Percentiles rank a stretch among this genome's conserved stretches.
Conservation (phyloP, 2,113 vertebrate species). For the Sialia sialis region DNA sequence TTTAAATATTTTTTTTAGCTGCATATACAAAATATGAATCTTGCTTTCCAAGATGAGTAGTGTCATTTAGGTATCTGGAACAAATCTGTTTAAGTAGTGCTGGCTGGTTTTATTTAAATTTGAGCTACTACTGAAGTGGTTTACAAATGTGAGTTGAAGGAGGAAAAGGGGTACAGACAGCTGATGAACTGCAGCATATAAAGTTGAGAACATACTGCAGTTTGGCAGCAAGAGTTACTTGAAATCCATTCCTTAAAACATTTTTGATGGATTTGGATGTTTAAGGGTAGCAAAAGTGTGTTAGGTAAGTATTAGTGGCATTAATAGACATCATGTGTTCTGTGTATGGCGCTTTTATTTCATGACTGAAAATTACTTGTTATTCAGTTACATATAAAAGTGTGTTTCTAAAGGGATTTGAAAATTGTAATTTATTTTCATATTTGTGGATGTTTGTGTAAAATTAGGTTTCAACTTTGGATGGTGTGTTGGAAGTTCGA, state of each 20-base stretch:
- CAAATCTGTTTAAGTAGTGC: not conserved
- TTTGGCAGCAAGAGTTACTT: not conserved
- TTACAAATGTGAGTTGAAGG: not conserved
- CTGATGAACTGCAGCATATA: not conserved
- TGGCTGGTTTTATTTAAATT: not conserved
- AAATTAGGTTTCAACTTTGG: slow-evolving; percentile 92
- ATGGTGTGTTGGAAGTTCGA: slow-evolving; percentile 94
- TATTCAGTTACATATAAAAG: not conserved
- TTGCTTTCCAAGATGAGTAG: not conserved
- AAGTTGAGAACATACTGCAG: not conserved
- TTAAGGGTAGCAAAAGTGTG: not conserved
- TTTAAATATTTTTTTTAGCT: not conserved
- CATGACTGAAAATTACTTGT: not conserved
- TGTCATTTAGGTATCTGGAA: not conserved
- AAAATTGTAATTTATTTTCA: not conserved
- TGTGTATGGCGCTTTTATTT: not conserved
- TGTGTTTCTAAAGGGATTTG: not conserved
- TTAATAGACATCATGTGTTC: not conserved
- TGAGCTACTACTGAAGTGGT: not conserved
- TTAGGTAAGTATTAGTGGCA: not conserved
- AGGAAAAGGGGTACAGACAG: not conserved
- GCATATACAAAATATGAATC: not conserved
- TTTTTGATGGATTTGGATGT: not conserved
- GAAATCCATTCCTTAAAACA: not conserved
- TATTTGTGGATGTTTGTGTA: not conserved